Evolutionary conservation across 2,888 invertebrate genomes (phyloP), one percentile per base, ranked within the genome.

Genomic region (Brachylomia viminalis): DNA sequence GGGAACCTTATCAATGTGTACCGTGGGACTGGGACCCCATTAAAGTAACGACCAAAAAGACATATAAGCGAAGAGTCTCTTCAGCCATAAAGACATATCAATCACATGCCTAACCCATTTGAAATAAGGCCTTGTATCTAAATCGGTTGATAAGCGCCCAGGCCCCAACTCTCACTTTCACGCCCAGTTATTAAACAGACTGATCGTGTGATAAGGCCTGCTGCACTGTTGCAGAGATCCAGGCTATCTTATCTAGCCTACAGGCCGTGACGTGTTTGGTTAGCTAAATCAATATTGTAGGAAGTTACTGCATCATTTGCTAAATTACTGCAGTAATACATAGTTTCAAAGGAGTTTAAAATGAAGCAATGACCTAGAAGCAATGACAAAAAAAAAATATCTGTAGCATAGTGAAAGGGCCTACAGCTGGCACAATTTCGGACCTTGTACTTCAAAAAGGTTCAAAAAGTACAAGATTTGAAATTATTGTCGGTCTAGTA

Each of bases 201-300:
- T 59, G 80, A 83, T 79, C 45, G 56, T 65, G 17, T 69, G 83
- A 83, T 84, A 79, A 73, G 38, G 47, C 52, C 17, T 45, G 58
- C 56, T 83, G 70, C 76, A 79, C 61, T 74, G 45, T 59, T 54
- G 75, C 76, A 56, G 68, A 77, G 73, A 84, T 84, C 74, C 79
- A 77, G 86, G 72, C 82, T 86, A 86, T 86, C 86, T 86, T 86
- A 86, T 86, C 85, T 84, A 68, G 64, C 27, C 49, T 65, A 64
- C 78, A 23, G 47, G 62, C 72, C 67, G 75, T 84, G 72, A 82
- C 86, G 79, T 86, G 82, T 84, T 86, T 84, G 69, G 20, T 67
- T 82, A 74, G 45, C 70, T 77, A 84, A 82, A 80, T 85, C 71
- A 85, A 85, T 80, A 70, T 82, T 82, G 73, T 65, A 83, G 61